Percentiles rank a stretch among this genome's conserved stretches.
Evolutionary conservation across 1,140 invertebrate genomes (phyloP).

Genomic region (Danaus plexippus): DNA sequence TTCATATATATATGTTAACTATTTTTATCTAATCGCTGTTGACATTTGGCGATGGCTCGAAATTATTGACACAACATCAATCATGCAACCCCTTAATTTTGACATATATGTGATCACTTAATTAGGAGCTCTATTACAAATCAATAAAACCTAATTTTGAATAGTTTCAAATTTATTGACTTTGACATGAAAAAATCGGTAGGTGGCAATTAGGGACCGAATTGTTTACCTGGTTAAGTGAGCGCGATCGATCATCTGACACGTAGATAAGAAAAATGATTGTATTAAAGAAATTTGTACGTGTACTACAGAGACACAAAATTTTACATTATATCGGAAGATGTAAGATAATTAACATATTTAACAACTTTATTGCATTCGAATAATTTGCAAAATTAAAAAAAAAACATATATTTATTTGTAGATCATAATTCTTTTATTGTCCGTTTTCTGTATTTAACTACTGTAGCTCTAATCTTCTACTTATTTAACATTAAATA

Average conservation of each 20-base stretch:
- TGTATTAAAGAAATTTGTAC: too few species aligned
- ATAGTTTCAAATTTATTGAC: conserved; percentile 6
- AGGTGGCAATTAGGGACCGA: conserved; percentile 17
- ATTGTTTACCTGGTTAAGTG: conserved; percentile 27
- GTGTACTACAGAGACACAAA: too few species aligned
- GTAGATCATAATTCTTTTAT: too few species aligned
- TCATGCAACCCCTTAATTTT: conserved; percentile 26
- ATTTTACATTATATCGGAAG: too few species aligned
- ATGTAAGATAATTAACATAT: too few species aligned
- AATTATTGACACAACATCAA: conserved; percentile 40
- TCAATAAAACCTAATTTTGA: not conserved
- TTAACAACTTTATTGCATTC: too few species aligned
- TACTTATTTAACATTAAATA: too few species aligned
- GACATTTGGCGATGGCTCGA: conserved; percentile 16
- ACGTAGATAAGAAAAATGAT: conserved; percentile 9
- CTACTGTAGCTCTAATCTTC: too few species aligned
- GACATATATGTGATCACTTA: conserved; percentile 5
- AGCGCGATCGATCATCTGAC: conserved; percentile 19
- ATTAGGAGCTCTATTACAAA: conserved; percentile 1
- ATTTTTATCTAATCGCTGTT: conserved; percentile 8
- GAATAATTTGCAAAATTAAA: too few species aligned
- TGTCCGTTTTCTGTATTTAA: too few species aligned
- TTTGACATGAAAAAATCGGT: conserved; percentile 14
- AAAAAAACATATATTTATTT: too few species aligned
- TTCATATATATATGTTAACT: too few species aligned